These are phyloP conservation scores for Rhyacophila evoluta DNA, from an alignment of 2,888 invertebrate genomes.

Conservation along the genomic window DNA sequence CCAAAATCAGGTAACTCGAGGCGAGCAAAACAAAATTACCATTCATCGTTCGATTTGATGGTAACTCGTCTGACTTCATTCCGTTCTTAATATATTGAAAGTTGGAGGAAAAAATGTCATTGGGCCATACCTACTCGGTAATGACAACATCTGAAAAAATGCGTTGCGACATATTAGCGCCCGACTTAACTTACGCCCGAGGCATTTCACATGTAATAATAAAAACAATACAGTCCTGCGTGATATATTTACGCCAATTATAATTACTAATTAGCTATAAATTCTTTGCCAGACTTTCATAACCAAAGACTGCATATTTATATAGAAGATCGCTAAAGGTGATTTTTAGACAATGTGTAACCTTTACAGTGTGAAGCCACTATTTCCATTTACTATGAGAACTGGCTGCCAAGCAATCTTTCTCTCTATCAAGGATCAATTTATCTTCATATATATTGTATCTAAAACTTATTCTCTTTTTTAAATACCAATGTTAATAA, in stretches of 20 bases:
- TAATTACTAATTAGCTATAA: not conserved
- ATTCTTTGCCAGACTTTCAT: no score
- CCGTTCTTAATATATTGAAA: not conserved
- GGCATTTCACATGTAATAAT: not conserved
- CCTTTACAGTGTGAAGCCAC: no score
- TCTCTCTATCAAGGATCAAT: no score
- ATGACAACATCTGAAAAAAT: not conserved
- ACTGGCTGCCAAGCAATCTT: no score
- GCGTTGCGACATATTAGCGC: not conserved
- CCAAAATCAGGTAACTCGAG: not conserved
- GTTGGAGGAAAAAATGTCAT: not conserved
- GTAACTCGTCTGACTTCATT: not conserved
- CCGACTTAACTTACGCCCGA: not conserved
- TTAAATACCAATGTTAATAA: no score
- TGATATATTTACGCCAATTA: not conserved
- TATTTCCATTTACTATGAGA: no score
- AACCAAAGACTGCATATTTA: no score
- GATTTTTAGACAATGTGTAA: no score
- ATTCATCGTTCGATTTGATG: not conserved
- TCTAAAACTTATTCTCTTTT: no score
- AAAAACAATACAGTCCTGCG: not conserved
- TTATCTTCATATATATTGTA: no score
- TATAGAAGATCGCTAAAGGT: no score
- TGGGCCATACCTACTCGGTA: constrained; percentile 6
- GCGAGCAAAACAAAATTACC: not conserved